Percentiles rank a stretch among this genome's conserved stretches.
These are phyloP conservation scores for Probaryconus sp. DNA, from an alignment of 1,140 invertebrate genomes.

Conservation along the genomic window DNA sequence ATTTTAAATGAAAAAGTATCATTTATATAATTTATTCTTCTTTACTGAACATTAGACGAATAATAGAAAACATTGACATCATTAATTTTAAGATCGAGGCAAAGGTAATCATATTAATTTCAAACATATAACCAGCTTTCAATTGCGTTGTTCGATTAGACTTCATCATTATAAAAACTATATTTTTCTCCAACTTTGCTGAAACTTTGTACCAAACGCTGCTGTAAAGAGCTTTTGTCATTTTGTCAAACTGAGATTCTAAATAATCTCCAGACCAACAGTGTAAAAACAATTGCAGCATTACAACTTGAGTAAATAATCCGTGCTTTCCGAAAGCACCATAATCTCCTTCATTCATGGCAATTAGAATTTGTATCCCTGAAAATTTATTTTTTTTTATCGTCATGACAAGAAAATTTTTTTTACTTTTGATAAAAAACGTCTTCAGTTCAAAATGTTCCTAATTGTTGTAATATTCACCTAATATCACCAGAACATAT, in stretches of 20 bases:
- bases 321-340: too few species aligned
- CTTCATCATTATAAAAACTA: conserved; percentile 36
- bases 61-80: conserved; percentile 48
- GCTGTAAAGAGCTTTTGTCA: conserved; percentile 33
- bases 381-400: too few species aligned
- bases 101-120: conserved; percentile 43
- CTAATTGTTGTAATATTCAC: conserved; percentile 5
- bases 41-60: conserved; percentile 41
- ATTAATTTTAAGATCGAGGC: conserved; percentile 44
- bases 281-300: conserved; percentile 47
- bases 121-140: conserved; percentile 39
- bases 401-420: too few species aligned
- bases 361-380: too few species aligned
- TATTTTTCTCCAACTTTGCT: conserved; percentile 24
- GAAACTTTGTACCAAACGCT: conserved; percentile 41
- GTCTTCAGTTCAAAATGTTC: too few species aligned
- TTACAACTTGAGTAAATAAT: conserved; percentile 9
- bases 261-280: conserved; percentile 44
- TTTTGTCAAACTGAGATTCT: conserved; percentile 33
- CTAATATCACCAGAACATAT: conserved; percentile 40
- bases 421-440: too few species aligned
- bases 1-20: too few species aligned
- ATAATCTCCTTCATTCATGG: too few species aligned
- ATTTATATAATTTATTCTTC: conserved; percentile 22
- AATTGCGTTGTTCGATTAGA: conserved; percentile 29